These are phyloP conservation scores for Phenganax subtilis DNA, from an alignment of 92 coral and sea anemone genomes.

Conservation along the genomic window DNA sequence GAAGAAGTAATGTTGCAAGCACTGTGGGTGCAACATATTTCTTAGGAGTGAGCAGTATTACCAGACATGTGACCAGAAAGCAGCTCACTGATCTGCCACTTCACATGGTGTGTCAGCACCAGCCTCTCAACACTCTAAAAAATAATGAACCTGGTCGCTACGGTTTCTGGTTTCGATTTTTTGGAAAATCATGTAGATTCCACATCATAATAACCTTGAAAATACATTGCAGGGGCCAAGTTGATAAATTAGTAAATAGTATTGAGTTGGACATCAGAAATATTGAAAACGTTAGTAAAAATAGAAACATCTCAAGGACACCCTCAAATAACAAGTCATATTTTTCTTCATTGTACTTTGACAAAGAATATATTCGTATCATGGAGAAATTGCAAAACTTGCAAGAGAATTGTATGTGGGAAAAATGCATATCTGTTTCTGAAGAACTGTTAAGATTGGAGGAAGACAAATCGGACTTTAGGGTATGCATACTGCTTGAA, in stretches of 20 bases:
- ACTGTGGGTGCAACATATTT: constrained; percentile 57
- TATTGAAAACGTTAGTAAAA: constrained; percentile 4
- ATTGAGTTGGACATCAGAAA: constrained; percentile 67
- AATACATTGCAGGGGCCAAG: constrained; percentile 47
- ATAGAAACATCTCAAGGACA: not conserved
- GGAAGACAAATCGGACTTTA: constrained; percentile 50
- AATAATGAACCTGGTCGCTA: not conserved
- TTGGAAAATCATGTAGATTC: constrained; percentile 66
- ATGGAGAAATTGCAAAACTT: constrained; percentile 57
- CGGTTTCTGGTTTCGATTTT: constrained; percentile 97
- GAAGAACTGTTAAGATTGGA: constrained; percentile 58
- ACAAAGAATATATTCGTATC: constrained; percentile 58
- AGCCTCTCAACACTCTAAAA: constrained; percentile 49
- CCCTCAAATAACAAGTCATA: not conserved
- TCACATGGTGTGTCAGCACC: constrained; percentile 55
- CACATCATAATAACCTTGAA: constrained; percentile 62
- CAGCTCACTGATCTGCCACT: constrained; percentile 35
- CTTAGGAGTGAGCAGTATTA: constrained; percentile 59
- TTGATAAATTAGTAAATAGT: constrained; percentile 57
- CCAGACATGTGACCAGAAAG: constrained; percentile 53
- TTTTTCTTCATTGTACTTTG: constrained; percentile 54
- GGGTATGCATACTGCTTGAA: constrained; percentile 65
- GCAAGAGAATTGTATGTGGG: constrained; percentile 44
- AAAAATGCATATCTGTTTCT: constrained; percentile 56
- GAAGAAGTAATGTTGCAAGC: constrained; percentile 12